Conservation (phyloP, 37 sponge, comb jelly and placozoan species). For the Cliona cf. orientalis region DNA sequence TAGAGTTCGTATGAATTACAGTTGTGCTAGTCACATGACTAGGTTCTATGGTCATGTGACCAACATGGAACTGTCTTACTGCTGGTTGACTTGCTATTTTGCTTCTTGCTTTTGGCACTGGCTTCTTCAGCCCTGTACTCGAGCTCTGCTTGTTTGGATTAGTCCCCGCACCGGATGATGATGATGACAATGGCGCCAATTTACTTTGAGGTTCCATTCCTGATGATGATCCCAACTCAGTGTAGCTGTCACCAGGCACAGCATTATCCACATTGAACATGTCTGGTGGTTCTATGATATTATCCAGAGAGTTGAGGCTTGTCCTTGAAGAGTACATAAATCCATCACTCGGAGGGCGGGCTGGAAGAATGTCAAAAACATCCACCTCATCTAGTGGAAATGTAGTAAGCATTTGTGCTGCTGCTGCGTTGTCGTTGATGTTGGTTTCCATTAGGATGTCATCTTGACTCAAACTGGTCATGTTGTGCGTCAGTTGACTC, state of each 20-base stretch:
- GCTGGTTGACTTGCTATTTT: background rate
- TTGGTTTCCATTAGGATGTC: background rate
- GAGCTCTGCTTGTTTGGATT: too few species aligned
- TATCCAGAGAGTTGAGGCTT: conserved; percentile 48
- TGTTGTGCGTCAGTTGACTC: background rate
- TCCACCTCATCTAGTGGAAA: background rate
- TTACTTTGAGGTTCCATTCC: background rate
- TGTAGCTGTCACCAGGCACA: background rate
- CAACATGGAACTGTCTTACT: background rate
- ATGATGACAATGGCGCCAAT: background rate
- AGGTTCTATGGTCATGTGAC: background rate
- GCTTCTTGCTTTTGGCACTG: too few species aligned
- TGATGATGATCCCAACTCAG: background rate
- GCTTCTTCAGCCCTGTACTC: background rate
- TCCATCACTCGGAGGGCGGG: background rate
- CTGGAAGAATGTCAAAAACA: background rate
- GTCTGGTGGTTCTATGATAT: conserved; percentile 39
- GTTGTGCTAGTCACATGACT: background rate
- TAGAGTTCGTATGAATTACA: too few species aligned
- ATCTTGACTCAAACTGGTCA: background rate
- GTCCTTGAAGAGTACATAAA: conserved; percentile 1
- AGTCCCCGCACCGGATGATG: background rate
- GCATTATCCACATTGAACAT: conserved; percentile 16
- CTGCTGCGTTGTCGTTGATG: too few species aligned
- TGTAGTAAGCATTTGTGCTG: background rate